A percentile compares a stretch with the other conserved stretches of the same genome.
Evolutionary conservation across 2,797 vertebrate genomes (phyloP).

Genomic region (Phalloptychus januarius): DNA sequence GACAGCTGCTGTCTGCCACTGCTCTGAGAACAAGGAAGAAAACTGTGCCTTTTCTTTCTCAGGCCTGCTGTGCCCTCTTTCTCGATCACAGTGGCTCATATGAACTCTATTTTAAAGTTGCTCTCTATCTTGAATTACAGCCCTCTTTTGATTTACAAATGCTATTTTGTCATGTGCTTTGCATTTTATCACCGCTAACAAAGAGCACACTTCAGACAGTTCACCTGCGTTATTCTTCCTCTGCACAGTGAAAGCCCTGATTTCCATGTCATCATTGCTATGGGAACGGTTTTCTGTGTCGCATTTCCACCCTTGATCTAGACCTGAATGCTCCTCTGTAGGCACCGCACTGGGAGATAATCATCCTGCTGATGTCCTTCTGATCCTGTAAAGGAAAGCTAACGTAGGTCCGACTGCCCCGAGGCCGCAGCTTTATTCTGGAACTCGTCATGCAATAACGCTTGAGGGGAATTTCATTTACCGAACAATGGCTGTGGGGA

Average conservation of each 20-base stretch:
- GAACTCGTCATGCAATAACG: constrained; percentile 37
- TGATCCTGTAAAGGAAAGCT: constrained; percentile 34
- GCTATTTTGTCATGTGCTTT: neutral
- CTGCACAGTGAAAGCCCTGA: constrained; percentile 8
- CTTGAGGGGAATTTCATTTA: constrained; percentile 49
- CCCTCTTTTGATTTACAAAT: constrained; percentile 23
- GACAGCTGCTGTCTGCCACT: constrained; percentile 30
- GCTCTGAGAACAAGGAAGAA: constrained; percentile 22
- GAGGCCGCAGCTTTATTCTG: constrained; percentile 32
- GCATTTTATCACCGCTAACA: constrained; percentile 12
- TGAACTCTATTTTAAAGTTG: constrained; percentile 16
- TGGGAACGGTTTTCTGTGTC: constrained; percentile 66
- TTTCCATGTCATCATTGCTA: constrained; percentile 59
- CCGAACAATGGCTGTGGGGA: constrained; percentile 62
- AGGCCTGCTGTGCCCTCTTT: constrained; percentile 39
- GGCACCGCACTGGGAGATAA: constrained; percentile 33
- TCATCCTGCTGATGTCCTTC: constrained; percentile 51
- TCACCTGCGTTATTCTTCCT: constrained; percentile 41
- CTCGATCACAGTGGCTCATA: constrained; percentile 17
- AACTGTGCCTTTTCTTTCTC: constrained; percentile 39
- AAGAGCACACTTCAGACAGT: neutral
- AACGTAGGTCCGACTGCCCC: constrained; percentile 16
- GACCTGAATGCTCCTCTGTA: constrained; percentile 50
- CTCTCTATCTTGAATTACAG: neutral
- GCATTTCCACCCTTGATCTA: constrained; percentile 46